phyloP scores from a whole-genome alignment of 2,113 vertebrate genomes.

The Anolis sagrei region DNA sequence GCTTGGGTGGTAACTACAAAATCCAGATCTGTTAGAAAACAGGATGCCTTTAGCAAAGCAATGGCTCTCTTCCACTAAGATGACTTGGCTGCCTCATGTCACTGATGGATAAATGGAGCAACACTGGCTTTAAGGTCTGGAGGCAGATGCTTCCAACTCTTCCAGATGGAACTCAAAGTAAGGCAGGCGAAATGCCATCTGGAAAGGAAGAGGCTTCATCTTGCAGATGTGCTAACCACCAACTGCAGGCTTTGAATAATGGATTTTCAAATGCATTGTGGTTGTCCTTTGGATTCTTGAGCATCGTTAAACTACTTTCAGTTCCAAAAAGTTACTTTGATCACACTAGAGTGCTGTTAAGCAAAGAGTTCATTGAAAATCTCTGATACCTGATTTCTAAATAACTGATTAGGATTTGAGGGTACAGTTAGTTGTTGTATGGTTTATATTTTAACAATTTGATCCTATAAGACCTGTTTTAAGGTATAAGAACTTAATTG shows the following conservation, averaged over 20 bases:
- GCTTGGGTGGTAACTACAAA: not conserved
- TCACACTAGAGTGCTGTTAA: slow-evolving; percentile 1
- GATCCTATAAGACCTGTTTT: slow-evolving; percentile 20
- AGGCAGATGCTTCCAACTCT: slow-evolving; percentile 59
- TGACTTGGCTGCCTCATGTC: slow-evolving; percentile 14
- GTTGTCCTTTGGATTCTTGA: slow-evolving; percentile 14
- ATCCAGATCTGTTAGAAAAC: slow-evolving; percentile 27
- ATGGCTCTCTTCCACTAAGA: slow-evolving; percentile 1
- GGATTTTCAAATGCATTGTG: slow-evolving; percentile 34
- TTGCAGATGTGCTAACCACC: slow-evolving; percentile 56
- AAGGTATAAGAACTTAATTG: not conserved
- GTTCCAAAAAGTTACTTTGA: slow-evolving; percentile 21
- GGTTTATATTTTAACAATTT: not conserved
- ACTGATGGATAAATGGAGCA: slow-evolving; percentile 51
- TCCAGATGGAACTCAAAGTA: slow-evolving; percentile 67
- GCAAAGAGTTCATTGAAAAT: slow-evolving; percentile 24
- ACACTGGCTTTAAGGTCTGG: slow-evolving; percentile 47
- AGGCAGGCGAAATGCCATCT: slow-evolving; percentile 65
- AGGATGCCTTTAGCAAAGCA: not conserved
- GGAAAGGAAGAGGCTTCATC: slow-evolving; percentile 52
- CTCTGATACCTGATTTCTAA: slow-evolving; percentile 9
- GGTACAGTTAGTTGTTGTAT: not conserved
- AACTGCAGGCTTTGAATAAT: slow-evolving; percentile 41
- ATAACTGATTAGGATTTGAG: not conserved
- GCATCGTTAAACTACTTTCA: slow-evolving; percentile 30